Percentiles rank a stretch among this genome's conserved stretches.
Evolutionary conservation across 2,113 vertebrate species (phyloP).

Genomic region (Oncorhynchus kisutch): DNA sequence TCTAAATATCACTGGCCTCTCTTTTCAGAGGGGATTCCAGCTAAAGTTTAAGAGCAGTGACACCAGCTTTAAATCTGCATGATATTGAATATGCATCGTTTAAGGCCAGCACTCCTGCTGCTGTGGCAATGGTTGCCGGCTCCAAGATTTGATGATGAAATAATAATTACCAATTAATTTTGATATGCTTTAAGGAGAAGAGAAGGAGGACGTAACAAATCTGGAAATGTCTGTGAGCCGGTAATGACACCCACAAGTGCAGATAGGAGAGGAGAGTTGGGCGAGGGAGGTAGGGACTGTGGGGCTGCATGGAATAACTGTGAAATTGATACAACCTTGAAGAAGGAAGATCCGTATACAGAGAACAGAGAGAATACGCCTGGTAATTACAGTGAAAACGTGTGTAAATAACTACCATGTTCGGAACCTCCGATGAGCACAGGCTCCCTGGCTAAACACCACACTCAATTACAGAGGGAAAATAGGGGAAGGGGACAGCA

Average conservation of each 20-base stretch:
- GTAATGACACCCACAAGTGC: slow-evolving; percentile 51
- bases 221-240: slow-evolving; percentile 57
- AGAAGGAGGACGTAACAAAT: slow-evolving; percentile 33
- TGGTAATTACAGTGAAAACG: slow-evolving; percentile 73
- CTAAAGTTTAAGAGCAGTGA: slow-evolving; percentile 43
- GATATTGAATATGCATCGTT: slow-evolving; percentile 50
- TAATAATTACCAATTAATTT: slow-evolving; percentile 59
- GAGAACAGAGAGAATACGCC: slow-evolving; percentile 50
- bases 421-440: slow-evolving; percentile 59
- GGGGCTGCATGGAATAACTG: slow-evolving; percentile 48
- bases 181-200: slow-evolving; percentile 60
- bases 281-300: slow-evolving; percentile 36
- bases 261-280: slow-evolving; percentile 38
- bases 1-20: slow-evolving; percentile 31
- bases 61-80: slow-evolving; percentile 55
- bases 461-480: slow-evolving; percentile 64
- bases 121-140: slow-evolving; percentile 4
- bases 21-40: slow-evolving; percentile 30
- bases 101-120: slow-evolving; percentile 22
- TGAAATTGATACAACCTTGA: slow-evolving; percentile 75
- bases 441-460: slow-evolving; percentile 56
- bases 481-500: not conserved
- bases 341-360: slow-evolving; percentile 58
- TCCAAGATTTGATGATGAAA: slow-evolving; percentile 49
- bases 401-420: slow-evolving; percentile 74